phyloP scores from a whole-genome alignment of 2,888 invertebrate species.

The Ophioninae sp. region DNA sequence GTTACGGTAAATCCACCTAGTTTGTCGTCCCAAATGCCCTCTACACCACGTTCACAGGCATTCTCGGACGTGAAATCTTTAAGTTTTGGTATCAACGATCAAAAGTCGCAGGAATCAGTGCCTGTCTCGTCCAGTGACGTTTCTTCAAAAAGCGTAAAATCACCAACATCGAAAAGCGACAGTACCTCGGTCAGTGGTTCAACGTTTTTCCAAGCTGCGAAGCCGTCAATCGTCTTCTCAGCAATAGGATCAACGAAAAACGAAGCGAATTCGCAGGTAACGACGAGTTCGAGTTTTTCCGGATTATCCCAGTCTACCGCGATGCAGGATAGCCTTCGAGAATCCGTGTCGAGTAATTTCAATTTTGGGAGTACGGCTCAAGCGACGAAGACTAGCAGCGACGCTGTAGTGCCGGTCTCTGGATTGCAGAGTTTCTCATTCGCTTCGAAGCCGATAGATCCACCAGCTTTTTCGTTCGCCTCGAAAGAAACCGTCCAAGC shows the following conservation, averaged over 20 bases:
- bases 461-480: conserved; percentile 59
- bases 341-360: conserved; percentile 41
- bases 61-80: conserved; percentile 64
- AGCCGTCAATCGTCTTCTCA: conserved; percentile 16
- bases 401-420: conserved; percentile 45
- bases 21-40: conserved; percentile 40
- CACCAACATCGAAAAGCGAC: conserved; percentile 32
- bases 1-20: conserved; percentile 55
- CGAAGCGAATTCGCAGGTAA: conserved; percentile 14
- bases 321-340: conserved; percentile 41
- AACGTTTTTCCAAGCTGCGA: conserved; percentile 49
- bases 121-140: conserved; percentile 29
- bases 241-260: conserved; percentile 16
- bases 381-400: conserved; percentile 48
- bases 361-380: conserved; percentile 54
- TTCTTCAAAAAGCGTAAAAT: conserved; percentile 45
- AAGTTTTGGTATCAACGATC: conserved; percentile 62
- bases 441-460: conserved; percentile 65
- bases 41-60: conserved; percentile 57
- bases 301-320: conserved; percentile 38
- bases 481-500: conserved; percentile 57
- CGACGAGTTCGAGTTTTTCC: conserved; percentile 21
- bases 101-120: conserved; percentile 58
- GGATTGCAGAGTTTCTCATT: conserved; percentile 67
- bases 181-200: conserved; percentile 44